Conservation (phyloP, 2,888 invertebrate genomes). For the Psylliodes chrysocephalus region DNA sequence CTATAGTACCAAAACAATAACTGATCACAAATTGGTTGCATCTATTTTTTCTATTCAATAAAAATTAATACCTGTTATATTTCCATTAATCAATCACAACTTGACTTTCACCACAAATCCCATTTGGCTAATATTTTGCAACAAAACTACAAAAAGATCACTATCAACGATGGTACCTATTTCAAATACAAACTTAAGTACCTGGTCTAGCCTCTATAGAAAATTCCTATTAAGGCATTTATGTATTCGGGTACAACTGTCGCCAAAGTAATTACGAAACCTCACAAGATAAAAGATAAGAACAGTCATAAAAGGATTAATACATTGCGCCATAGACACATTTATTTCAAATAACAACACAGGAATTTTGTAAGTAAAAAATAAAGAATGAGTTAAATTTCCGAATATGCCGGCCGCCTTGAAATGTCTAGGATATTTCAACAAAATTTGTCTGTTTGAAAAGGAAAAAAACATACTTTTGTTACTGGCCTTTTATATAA, state of each 20-base stretch:
- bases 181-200: conserved; percentile 2
- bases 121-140: conserved; percentile 1
- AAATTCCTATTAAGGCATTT: neutral
- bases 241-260: conserved; percentile 1
- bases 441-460: too few relatives aligned
- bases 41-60: neutral
- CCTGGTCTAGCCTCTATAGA: neutral
- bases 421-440: too few relatives aligned
- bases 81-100: neutral
- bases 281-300: conserved; percentile 5
- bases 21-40: neutral
- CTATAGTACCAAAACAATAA: too few relatives aligned
- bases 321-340: neutral
- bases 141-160: neutral
- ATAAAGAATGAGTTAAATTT: too few relatives aligned
- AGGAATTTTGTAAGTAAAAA: too few relatives aligned
- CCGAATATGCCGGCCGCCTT: too few relatives aligned
- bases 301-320: conserved; percentile 6
- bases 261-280: conserved; percentile 6
- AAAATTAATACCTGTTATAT: neutral
- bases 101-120: conserved; percentile 9
- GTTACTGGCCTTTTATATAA: too few relatives aligned
- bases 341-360: neutral
- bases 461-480: too few relatives aligned
- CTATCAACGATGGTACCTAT: neutral